phyloP scores from a whole-genome alignment of 2,797 vertebrate species.

The Megalops cyprinoides region DNA sequence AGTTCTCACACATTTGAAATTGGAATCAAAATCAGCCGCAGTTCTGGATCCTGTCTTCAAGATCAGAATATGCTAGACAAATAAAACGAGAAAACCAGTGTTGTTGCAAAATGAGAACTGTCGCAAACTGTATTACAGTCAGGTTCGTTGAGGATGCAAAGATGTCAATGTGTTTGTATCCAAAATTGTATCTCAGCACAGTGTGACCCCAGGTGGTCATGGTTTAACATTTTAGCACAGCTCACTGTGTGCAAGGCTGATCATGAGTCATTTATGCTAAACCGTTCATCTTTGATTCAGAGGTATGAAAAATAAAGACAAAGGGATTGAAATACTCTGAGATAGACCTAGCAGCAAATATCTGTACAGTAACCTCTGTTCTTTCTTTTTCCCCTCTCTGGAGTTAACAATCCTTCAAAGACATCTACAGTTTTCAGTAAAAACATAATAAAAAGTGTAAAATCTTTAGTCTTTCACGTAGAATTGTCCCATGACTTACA shows the following conservation, averaged over 20 bases:
- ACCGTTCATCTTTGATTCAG: too few species aligned
- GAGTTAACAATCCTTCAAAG: slow-evolving; percentile 44
- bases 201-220: too few species aligned
- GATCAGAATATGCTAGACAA: not conserved
- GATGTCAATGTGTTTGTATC: too few species aligned
- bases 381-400: slow-evolving; percentile 49
- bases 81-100: not conserved
- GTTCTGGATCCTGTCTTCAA: not conserved
- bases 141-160: too few species aligned
- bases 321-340: slow-evolving; percentile 48
- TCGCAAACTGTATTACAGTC: not conserved
- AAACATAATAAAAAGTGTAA: slow-evolving; percentile 45
- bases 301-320: not conserved
- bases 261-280: too few species aligned
- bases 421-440: slow-evolving; percentile 51
- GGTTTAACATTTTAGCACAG: too few species aligned
- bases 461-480: slow-evolving; percentile 28
- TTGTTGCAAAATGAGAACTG: not conserved
- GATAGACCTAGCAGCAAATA: slow-evolving; percentile 61
- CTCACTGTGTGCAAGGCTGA: too few species aligned
- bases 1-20: not conserved
- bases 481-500: slow-evolving; percentile 36
- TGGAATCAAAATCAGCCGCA: not conserved
- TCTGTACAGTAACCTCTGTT: slow-evolving; percentile 49
- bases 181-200: too few species aligned